Evolutionary conservation across 1,140 invertebrate genomes (phyloP).

Genomic region (Drosophila biarmipes): DNA sequence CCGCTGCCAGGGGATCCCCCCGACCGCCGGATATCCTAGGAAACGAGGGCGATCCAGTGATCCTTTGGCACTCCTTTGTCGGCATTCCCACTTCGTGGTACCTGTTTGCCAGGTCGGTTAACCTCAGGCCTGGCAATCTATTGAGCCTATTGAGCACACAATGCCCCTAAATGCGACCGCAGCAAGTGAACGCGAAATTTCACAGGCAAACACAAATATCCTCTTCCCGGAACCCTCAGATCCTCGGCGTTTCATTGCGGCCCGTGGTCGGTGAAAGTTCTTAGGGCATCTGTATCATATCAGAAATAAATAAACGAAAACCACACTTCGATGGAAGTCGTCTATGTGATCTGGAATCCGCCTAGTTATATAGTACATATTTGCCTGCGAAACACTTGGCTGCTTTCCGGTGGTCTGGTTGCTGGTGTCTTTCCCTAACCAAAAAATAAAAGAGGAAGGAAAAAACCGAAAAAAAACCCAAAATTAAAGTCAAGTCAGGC

Average conservation of each 20-base stretch:
- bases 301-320: not conserved
- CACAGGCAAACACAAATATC: constrained; percentile 60
- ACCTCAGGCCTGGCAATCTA: constrained; percentile 38
- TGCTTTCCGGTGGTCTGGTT: constrained; percentile 41
- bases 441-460: not conserved
- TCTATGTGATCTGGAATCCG: constrained; percentile 2
- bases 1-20: not conserved
- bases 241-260: constrained; percentile 11
- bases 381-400: constrained; percentile 26
- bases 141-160: constrained; percentile 36
- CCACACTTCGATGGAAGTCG: constrained; percentile 1
- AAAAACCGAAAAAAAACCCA: not conserved
- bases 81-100: not conserved
- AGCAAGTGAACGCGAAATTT: constrained; percentile 59
- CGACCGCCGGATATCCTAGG: constrained; percentile 20
- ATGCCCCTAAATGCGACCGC: constrained; percentile 32
- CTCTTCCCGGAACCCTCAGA: constrained; percentile 55
- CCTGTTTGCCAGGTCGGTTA: constrained; percentile 23
- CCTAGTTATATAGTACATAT: constrained; percentile 6
- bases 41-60: not conserved
- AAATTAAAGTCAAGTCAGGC: constrained; percentile 56
- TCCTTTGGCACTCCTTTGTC: constrained; percentile 18
- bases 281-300: constrained; percentile 6
- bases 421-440: not conserved
- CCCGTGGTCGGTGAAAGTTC: constrained; percentile 37